These are phyloP conservation scores for Pygoscelis antarcticus DNA, from an alignment of 2,113 vertebrate species.

Conservation along the genomic window DNA sequence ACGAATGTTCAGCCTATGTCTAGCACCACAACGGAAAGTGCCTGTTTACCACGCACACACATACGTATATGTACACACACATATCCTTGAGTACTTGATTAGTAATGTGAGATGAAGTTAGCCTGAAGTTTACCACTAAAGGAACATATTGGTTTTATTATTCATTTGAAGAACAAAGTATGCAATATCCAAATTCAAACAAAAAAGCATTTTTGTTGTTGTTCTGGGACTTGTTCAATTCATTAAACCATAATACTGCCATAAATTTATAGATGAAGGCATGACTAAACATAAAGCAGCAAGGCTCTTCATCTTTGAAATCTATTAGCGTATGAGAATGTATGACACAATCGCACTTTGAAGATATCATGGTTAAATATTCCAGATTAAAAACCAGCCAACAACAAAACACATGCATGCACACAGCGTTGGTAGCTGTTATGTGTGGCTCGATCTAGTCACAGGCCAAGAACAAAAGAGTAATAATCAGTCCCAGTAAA, in stretches of 20 bases:
- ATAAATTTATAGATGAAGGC: conserved; percentile 54
- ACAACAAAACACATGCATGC: conserved; percentile 16
- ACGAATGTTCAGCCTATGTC: conserved; percentile 66
- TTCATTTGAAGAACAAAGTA: conserved; percentile 41
- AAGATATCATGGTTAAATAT: conserved; percentile 21
- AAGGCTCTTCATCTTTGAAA: conserved; percentile 63
- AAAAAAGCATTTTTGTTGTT: conserved; percentile 56
- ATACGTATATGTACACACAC: background rate
- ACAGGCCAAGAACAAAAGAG: conserved; percentile 13
- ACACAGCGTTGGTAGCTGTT: background rate
- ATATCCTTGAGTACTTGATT: conserved; percentile 24
- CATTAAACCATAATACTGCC: conserved; percentile 46
- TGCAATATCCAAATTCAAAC: conserved; percentile 53
- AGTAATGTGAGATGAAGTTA: conserved; percentile 37
- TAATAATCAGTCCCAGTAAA: conserved; percentile 17
- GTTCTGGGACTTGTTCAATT: conserved; percentile 58
- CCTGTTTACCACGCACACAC: background rate
- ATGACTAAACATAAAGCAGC: conserved; percentile 55
- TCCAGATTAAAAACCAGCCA: conserved; percentile 23
- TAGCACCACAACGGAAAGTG: conserved; percentile 17
- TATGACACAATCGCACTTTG: conserved; percentile 30
- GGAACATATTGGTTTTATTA: conserved; percentile 59
- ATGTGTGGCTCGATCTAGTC: background rate
- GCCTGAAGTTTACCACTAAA: conserved; percentile 36
- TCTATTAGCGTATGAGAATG: conserved; percentile 31